Percentiles rank a stretch among this genome's conserved stretches.
Conservation (phyloP, 2,113 vertebrate genomes). For the Argyrosomus japonicus region DNA sequence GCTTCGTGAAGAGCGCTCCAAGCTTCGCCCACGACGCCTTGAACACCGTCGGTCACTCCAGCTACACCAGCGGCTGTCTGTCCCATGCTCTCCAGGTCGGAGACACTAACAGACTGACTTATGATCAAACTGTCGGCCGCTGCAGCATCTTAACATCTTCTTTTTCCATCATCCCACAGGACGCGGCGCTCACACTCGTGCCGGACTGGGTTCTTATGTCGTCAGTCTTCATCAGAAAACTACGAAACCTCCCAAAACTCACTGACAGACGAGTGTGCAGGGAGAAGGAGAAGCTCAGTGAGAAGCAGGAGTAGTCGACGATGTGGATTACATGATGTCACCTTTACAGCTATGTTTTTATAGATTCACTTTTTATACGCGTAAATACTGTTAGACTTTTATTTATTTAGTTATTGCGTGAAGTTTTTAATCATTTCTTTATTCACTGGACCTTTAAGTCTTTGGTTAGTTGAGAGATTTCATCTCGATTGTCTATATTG, state of each 20-base stretch:
- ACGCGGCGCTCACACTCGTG: constrained; percentile 65
- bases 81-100: constrained; percentile 84
- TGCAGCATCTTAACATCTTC: background rate
- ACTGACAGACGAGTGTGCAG: too few species aligned
- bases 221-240: constrained; percentile 55
- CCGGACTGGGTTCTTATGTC: constrained; percentile 79
- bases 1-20: constrained; percentile 70
- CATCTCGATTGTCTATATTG: background rate
- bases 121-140: background rate
- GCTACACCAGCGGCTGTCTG: constrained; percentile 81
- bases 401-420: background rate
- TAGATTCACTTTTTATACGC: background rate
- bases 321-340: background rate
- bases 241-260: background rate
- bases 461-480: background rate
- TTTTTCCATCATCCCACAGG: constrained; percentile 58
- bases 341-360: background rate
- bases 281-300: background rate
- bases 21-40: constrained; percentile 79
- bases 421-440: background rate
- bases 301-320: constrained; percentile 52
- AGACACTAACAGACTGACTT: background rate
- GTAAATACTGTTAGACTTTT: background rate
- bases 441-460: too few species aligned
- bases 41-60: constrained; percentile 85